A percentile compares a stretch with the other conserved stretches of the same genome.
Conservation (phyloP, 2,888 invertebrate species). For the Platycheirus rosarum region DNA sequence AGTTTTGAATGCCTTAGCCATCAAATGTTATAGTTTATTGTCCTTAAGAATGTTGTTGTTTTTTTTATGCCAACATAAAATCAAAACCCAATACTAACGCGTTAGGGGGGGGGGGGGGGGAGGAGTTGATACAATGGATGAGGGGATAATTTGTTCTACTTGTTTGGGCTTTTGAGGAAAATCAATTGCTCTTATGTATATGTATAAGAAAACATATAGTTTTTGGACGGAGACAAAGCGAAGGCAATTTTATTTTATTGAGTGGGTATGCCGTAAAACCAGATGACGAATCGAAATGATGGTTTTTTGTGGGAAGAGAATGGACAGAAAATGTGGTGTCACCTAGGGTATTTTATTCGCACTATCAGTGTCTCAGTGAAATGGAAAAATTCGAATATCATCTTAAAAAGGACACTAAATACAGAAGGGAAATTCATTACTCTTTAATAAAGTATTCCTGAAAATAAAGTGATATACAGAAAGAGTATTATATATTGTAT, state of each 20-base stretch:
- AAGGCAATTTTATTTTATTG: slow-evolving; percentile 18
- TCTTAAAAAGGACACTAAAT: too few species aligned
- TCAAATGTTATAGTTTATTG: slow-evolving; percentile 13
- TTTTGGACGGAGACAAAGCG: background rate
- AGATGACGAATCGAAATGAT: background rate
- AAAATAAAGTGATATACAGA: too few species aligned
- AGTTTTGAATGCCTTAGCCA: slow-evolving; percentile 18
- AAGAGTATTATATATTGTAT: too few species aligned
- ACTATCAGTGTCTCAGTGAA: too few species aligned
- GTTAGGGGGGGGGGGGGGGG: background rate
- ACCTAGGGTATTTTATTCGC: too few species aligned
- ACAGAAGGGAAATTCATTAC: too few species aligned
- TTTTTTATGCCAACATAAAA: slow-evolving; percentile 14
- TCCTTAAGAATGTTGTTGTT: background rate
- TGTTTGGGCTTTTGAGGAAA: slow-evolving; percentile 1
- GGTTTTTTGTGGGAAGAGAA: background rate
- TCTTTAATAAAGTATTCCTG: too few species aligned
- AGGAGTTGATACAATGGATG: too few species aligned
- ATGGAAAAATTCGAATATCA: too few species aligned
- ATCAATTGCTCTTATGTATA: slow-evolving; percentile 3
- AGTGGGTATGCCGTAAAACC: background rate
- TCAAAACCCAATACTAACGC: slow-evolving; percentile 1
- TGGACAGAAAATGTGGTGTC: background rate
- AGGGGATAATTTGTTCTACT: slow-evolving; percentile 7
- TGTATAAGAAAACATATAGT: background rate